Evolutionary conservation across 1,140 invertebrate species (phyloP).

Genomic region (Diabrotica undecimpunctata): DNA sequence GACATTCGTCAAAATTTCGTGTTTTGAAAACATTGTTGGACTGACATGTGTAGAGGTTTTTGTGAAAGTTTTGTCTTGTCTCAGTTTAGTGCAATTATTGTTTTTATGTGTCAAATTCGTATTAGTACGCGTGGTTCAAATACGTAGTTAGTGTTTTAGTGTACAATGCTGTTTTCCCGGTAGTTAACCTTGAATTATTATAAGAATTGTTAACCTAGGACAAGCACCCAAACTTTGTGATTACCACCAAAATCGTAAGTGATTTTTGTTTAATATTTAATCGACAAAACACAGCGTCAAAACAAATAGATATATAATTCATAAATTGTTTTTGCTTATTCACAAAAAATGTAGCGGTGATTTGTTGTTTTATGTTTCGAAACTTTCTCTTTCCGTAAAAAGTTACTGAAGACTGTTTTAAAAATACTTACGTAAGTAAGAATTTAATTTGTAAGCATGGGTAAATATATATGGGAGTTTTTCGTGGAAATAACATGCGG

Average conservation of each 20-base stretch:
- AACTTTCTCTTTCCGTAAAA: too few relatives aligned
- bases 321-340: too few relatives aligned
- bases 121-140: not conserved
- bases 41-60: not conserved
- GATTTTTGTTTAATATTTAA: slow-evolving; percentile 1
- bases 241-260: not conserved
- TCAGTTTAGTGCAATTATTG: not conserved
- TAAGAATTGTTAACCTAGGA: slow-evolving; percentile 15
- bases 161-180: slow-evolving; percentile 17
- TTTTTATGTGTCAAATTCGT: not conserved
- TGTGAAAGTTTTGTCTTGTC: slow-evolving; percentile 2
- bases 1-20: not conserved
- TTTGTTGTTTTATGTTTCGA: too few relatives aligned
- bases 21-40: not conserved
- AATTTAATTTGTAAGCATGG: too few relatives aligned
- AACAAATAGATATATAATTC: too few relatives aligned
- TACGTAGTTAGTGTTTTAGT: not conserved
- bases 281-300: too few relatives aligned
- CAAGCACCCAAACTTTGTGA: not conserved
- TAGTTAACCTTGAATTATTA: slow-evolving; percentile 28
- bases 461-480: too few relatives aligned
- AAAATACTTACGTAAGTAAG: too few relatives aligned
- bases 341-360: too few relatives aligned
- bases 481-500: too few relatives aligned
- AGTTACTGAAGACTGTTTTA: too few relatives aligned